Conservation (phyloP, 2,888 invertebrate genomes). For the Baccha elongata region DNA sequence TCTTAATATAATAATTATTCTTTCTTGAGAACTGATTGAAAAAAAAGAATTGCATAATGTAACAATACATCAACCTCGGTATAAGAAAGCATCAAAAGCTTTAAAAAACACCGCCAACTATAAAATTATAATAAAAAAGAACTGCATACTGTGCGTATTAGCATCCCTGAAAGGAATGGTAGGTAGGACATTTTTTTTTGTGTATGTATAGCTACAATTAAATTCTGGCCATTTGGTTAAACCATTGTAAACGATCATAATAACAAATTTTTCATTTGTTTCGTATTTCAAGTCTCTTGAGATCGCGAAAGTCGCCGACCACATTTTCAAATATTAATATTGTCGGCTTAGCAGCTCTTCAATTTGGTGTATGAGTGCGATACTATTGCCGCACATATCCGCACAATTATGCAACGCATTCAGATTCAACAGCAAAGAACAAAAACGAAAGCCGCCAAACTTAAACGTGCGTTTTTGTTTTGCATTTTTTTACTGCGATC, state of each 20-base stretch:
- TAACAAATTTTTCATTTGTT: neutral
- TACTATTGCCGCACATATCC: conserved; percentile 60
- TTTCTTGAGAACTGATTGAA: too few relatives aligned
- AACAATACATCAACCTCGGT: too few relatives aligned
- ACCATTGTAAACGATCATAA: neutral
- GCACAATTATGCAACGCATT: conserved; percentile 53
- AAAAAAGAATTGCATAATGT: too few relatives aligned
- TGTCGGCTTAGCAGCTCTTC: conserved; percentile 47
- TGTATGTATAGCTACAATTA: too few relatives aligned
- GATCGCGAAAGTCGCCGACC: conserved; percentile 16
- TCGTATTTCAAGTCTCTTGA: neutral
- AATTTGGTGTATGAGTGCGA: conserved; percentile 49
- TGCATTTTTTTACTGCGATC: conserved; percentile 47
- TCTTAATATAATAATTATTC: too few relatives aligned
- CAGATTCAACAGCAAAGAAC: conserved; percentile 38
- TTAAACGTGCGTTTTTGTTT: conserved; percentile 58
- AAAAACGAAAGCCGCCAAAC: conserved; percentile 57
- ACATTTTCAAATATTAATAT: neutral
- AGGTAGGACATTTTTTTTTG: neutral
- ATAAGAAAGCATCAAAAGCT: too few relatives aligned
- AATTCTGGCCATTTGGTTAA: conserved; percentile 22
- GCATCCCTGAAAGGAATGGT: neutral
- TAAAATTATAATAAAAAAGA: neutral
- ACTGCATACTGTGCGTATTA: conserved; percentile 4
- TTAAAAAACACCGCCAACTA: neutral